A percentile compares a stretch with the other conserved stretches of the same genome.
These are phyloP conservation scores for Neotoma lepida DNA, from an alignment of 2,113 vertebrate species.

Conservation along the genomic window DNA sequence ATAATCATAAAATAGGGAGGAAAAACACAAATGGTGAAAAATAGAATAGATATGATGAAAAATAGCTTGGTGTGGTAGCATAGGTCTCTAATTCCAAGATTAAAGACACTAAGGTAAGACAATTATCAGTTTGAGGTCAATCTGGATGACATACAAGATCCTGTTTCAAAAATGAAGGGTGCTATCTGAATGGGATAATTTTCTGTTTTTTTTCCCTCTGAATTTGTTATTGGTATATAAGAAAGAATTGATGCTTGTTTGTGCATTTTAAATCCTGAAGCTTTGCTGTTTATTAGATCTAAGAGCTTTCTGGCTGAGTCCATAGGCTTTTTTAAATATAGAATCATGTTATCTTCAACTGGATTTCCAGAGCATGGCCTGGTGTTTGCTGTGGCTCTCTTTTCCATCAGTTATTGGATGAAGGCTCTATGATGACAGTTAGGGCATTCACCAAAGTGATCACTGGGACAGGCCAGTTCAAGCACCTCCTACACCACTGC, in stretches of 20 bases:
- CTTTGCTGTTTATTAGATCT: background rate
- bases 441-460: too few relatives aligned
- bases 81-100: background rate
- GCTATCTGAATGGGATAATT: background rate
- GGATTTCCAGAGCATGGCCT: too few relatives aligned
- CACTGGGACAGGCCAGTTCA: too few relatives aligned
- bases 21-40: background rate
- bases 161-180: background rate
- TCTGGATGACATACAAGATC: background rate
- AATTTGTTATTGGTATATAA: background rate
- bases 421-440: too few relatives aligned
- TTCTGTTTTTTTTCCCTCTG: background rate
- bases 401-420: too few relatives aligned
- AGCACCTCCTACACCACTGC: too few relatives aligned
- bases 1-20: background rate
- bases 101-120: background rate
- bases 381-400: too few relatives aligned
- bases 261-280: background rate
- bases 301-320: background rate
- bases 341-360: background rate
- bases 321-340: background rate
- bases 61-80: background rate
- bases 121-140: background rate
- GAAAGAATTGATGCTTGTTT: background rate
- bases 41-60: background rate